Evolutionary conservation across 2,113 vertebrate genomes (phyloP), one percentile per base, ranked within the genome.

Genomic region (Procavia capensis): DNA sequence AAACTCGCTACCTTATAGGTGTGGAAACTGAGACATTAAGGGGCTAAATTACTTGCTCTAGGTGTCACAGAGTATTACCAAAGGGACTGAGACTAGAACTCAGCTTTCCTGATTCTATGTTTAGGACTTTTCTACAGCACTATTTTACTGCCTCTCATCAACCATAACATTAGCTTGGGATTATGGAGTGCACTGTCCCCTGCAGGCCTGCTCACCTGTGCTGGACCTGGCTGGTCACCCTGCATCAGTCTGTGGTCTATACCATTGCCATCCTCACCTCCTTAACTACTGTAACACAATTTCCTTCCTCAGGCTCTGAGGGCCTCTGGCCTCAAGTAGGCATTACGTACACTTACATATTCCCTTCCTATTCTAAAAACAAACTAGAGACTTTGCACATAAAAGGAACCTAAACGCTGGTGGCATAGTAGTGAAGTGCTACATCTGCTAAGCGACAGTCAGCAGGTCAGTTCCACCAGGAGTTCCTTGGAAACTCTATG

Each of bases 201-300:
- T 20, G 22, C 34, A 36, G 9, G 10, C 36, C 47, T 9, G 13
- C 64, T 36, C 5, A 0, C 36, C 27, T 19, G 0, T 0, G 5
- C n/a, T 4, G 47, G 24, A 45, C 54, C 80, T 27, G 66, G 17
- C 17, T 0, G 57, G 20, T 45, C n/a, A 3, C 7, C 54, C 24
- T 0, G 0, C 24, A 7, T 41, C 6, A 7, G 9, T 11, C 57
- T 19, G 6, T 9, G 0, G 1, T 10, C 25, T 1, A 6, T 2
- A 50, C 19, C 14, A 8, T 14, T n/a, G 31, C 19, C 16, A 2
- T 1, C 3, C 2, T 61, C 17, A 17, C 61, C 50, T 41, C 34
- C 27, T 9, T 17, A 82, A n/a, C 31, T n/a, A 6, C 11, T 39
- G 5, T 1, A 27, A 0, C 76, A 72, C 39, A 25, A 20, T 10